phyloP scores from a whole-genome alignment of 2,888 invertebrate species.

The Zygogramma bicolorata region DNA sequence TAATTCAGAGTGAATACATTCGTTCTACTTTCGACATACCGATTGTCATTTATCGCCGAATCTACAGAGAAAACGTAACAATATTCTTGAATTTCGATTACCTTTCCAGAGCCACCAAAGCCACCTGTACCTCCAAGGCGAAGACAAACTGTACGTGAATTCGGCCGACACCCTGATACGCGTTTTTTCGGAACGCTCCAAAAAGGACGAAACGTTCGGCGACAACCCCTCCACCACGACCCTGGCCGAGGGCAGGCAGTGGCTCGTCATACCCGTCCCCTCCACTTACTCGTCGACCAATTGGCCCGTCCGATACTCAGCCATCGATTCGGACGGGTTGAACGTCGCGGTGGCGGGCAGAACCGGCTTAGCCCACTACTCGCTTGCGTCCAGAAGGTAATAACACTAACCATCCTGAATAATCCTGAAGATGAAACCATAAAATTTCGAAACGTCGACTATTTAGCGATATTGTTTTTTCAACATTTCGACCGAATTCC shows the following conservation, averaged over 20 bases:
- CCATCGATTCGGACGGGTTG: slow-evolving; percentile 88
- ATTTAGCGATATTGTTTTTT: no score
- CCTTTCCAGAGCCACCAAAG: slow-evolving; percentile 85
- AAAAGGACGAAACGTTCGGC: slow-evolving; percentile 67
- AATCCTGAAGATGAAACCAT: no score
- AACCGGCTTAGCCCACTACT: slow-evolving; percentile 95
- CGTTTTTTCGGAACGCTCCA: slow-evolving; percentile 66
- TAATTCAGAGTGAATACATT: no score
- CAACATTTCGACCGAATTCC: no score
- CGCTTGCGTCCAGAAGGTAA: no score
- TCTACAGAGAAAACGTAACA: no score
- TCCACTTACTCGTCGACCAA: slow-evolving; percentile 94
- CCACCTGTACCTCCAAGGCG: slow-evolving; percentile 94
- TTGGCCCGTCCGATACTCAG: slow-evolving; percentile 97
- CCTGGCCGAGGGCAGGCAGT: slow-evolving; percentile 88
- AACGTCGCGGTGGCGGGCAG: slow-evolving; percentile 95
- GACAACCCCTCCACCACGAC: slow-evolving; percentile 68
- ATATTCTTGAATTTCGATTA: no score
- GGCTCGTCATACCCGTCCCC: slow-evolving; percentile 91
- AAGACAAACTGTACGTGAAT: slow-evolving; percentile 93
- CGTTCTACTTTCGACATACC: no score
- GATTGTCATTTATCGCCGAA: no score
- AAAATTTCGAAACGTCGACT: no score
- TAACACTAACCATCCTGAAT: no score
- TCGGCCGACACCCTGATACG: slow-evolving; percentile 78